Conservation (phyloP, 2,113 vertebrate species). For the Austrofundulus limnaeus region DNA sequence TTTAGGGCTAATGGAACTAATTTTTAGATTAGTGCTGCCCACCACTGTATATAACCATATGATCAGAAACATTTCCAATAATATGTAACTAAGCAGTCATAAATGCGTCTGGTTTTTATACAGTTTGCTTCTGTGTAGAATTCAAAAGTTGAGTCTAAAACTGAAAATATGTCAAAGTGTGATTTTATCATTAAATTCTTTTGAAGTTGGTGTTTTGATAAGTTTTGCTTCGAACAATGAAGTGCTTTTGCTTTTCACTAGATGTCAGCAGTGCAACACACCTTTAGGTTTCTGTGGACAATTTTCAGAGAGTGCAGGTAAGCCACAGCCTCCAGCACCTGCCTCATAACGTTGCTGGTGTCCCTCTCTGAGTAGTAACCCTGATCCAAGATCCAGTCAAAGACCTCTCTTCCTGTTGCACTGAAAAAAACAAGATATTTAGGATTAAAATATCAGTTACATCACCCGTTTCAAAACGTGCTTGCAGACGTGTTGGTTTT, state of each 20-base stretch:
- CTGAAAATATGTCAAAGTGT: too few relatives aligned
- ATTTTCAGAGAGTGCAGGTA: slow-evolving; percentile 97
- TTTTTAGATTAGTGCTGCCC: too few relatives aligned
- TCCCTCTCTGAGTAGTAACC: slow-evolving; percentile 97
- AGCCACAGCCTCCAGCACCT: slow-evolving; percentile 94
- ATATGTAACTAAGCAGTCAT: too few relatives aligned
- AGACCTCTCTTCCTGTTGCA: slow-evolving; percentile 95
- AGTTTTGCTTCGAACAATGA: slow-evolving; percentile 1
- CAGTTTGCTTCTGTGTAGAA: too few relatives aligned
- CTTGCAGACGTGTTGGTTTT: slow-evolving; percentile 2
- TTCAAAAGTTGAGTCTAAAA: too few relatives aligned
- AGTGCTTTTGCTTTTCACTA: slow-evolving; percentile 48
- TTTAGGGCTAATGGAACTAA: too few relatives aligned
- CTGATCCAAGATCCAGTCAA: slow-evolving; percentile 99
- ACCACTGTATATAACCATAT: too few relatives aligned
- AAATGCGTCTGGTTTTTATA: too few relatives aligned
- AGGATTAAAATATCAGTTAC: neutral
- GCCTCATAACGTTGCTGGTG: slow-evolving; percentile 97
- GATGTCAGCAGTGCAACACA: slow-evolving; percentile 65
- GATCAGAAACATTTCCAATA: too few relatives aligned
- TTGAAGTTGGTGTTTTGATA: neutral
- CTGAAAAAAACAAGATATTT: slow-evolving; percentile 65
- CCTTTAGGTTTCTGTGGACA: slow-evolving; percentile 97
- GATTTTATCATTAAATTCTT: neutral
- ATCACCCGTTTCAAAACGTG: neutral